Base-by-base conservation (phyloP, 2,797 vertebrate genomes). In the Hylomyscus alleni region DNA sequence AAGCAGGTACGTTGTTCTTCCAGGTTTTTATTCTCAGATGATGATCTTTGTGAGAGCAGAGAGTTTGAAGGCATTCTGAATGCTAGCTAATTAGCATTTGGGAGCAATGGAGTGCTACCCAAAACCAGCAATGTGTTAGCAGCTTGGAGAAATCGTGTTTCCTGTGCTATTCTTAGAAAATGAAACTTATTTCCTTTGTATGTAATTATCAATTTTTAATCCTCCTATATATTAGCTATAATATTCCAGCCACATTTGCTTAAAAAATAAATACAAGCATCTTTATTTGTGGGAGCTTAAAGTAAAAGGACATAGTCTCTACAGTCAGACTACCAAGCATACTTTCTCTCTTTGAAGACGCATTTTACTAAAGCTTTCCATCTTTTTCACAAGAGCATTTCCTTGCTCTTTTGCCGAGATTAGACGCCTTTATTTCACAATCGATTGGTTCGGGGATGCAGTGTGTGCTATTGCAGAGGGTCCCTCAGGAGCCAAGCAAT, bases 1-100 rank as follows among this genome's bases (percentile, higher is more conserved):
- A 99, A 97, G 99, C 99, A 99, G 99, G 99, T 99, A 98, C 26
- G 98, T 97, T 93, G 95, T 80, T 82, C 88, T 82, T 96, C 52
- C 86, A 90, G 15, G 80, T 90, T 94, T 62, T 90, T 90, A 76
- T 77, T 96, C 81, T 94, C 83, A 52, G 93, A 77, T 95, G 97
- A 91, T 93, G 90, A 76, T 92, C 76, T 62, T 97, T 91, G 85
- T 92, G 93, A 98, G 95, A 96, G 86, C 75, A 97, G 67, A 56
- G 56, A 26, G 69, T 96, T 82, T 90, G 54, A 96, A 77, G 65
- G 47, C n/a, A 89, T 91, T 93, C 89, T 96, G 84, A 80, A 15
- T 92, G 98, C 97, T 90, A 31, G 47, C 95, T 97, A 92, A 82
- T 96, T 93, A 90, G 83, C 52, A 67, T 85, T 97, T 89, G 83